Percentiles rank a stretch among this genome's conserved stretches.
phyloP scores from a whole-genome alignment of 2,888 invertebrate species.

The Amphipyra tragopoginis region DNA sequence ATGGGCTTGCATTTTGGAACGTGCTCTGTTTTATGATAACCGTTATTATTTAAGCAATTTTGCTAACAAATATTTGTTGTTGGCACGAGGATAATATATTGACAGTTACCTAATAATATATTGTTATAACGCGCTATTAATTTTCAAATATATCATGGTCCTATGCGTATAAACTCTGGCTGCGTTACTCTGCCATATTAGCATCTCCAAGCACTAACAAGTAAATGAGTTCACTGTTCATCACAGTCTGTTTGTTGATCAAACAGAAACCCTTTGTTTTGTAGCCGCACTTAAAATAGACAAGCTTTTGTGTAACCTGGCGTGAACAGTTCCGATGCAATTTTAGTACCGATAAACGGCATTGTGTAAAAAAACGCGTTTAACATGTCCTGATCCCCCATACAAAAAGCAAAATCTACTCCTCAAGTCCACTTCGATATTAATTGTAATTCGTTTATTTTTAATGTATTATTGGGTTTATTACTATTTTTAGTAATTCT shows the following conservation, averaged over 20 bases:
- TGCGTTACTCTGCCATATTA: constrained; percentile 29
- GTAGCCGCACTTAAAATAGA: constrained; percentile 45
- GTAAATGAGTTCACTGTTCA: constrained; percentile 52
- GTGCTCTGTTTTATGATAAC: constrained; percentile 6
- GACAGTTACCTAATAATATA: background rate
- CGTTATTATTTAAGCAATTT: constrained; percentile 6
- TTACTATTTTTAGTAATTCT: too few relatives aligned
- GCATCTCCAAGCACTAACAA: constrained; percentile 40
- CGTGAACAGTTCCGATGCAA: constrained; percentile 32
- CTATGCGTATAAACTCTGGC: constrained; percentile 14
- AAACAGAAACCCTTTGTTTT: constrained; percentile 52
- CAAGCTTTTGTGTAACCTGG: constrained; percentile 34
- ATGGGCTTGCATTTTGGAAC: constrained; percentile 17
- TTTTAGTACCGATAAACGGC: constrained; percentile 36
- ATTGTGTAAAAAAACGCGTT: background rate
- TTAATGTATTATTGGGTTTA: too few relatives aligned
- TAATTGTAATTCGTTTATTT: too few relatives aligned
- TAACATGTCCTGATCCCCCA: too few relatives aligned
- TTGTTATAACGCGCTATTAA: constrained; percentile 3
- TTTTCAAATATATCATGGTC: constrained; percentile 7
- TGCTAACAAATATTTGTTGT: background rate
- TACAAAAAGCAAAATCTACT: too few relatives aligned
- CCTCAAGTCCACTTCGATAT: too few relatives aligned
- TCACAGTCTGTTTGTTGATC: constrained; percentile 40
- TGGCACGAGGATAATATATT: background rate